These are phyloP conservation scores for Cryptus armator DNA, from an alignment of 2,888 invertebrate species.

Conservation along the genomic window DNA sequence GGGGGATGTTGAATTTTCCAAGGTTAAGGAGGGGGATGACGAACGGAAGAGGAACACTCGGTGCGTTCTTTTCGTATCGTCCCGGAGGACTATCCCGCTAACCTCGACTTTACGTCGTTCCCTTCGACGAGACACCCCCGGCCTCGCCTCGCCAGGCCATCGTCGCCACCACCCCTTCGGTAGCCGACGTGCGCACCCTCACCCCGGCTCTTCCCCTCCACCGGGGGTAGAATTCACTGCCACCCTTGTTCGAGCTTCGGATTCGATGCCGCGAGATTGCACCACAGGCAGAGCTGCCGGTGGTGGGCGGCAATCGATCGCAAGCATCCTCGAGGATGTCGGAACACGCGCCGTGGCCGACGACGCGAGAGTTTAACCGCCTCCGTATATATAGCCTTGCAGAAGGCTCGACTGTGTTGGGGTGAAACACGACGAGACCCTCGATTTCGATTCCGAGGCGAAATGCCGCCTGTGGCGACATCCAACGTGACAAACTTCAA, in stretches of 20 bases:
- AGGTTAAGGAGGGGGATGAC: constrained; percentile 29
- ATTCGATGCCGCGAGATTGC: constrained; percentile 79
- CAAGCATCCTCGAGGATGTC: constrained; percentile 55
- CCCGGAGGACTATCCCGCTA: constrained; percentile 74
- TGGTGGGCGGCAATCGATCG: constrained; percentile 78
- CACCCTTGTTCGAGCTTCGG: constrained; percentile 66
- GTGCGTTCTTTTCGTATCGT: constrained; percentile 67
- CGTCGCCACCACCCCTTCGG: constrained; percentile 68
- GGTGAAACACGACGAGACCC: constrained; percentile 1
- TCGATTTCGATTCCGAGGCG: constrained; percentile 43
- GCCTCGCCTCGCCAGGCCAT: constrained; percentile 53
- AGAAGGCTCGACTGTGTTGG: background rate
- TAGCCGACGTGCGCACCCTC: constrained; percentile 71
- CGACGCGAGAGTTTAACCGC: constrained; percentile 8
- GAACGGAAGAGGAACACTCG: constrained; percentile 2
- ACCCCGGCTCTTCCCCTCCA: constrained; percentile 56
- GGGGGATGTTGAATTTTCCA: constrained; percentile 14
- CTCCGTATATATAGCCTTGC: background rate
- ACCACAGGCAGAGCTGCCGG: constrained; percentile 74
- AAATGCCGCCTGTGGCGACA: constrained; percentile 63
- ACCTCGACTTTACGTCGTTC: constrained; percentile 71
- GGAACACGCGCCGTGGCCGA: constrained; percentile 11
- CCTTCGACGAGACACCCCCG: constrained; percentile 69
- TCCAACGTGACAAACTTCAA: constrained; percentile 42
- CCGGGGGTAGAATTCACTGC: constrained; percentile 55